Evolutionary conservation across 2,113 vertebrate species (phyloP).

Genomic region (Ursus arctos): DNA sequence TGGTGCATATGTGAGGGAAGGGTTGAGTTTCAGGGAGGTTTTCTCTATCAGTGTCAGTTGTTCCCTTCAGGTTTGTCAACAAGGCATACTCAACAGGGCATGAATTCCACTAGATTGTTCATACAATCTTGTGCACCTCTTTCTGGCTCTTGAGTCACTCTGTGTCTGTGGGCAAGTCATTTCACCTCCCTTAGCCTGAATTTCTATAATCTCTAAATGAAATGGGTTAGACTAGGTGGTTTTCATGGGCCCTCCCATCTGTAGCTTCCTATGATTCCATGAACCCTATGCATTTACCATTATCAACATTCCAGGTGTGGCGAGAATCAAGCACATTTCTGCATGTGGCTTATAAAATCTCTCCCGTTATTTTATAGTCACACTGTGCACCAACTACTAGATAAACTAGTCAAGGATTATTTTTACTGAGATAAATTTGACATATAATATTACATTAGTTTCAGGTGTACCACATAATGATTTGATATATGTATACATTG

Average conservation of each 20-base stretch:
- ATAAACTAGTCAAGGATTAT: neutral
- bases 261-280: neutral
- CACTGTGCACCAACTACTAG: neutral
- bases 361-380: neutral
- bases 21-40: neutral
- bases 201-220: neutral
- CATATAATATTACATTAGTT: neutral
- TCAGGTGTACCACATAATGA: neutral
- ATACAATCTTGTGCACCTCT: neutral
- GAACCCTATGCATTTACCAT: neutral
- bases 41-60: neutral
- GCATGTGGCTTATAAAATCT: neutral
- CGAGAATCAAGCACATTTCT: neutral
- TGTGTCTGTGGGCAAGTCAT: slow-evolving; percentile 23
- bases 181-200: slow-evolving; percentile 22
- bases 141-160: neutral
- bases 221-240: neutral
- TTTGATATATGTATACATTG: neutral
- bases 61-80: neutral
- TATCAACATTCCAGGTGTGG: neutral
- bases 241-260: neutral
- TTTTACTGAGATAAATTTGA: neutral
- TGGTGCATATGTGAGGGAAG: neutral
- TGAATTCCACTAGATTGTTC: neutral
- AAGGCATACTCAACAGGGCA: neutral